These are phyloP conservation scores for Microchirus variegatus DNA, from an alignment of 2,797 vertebrate genomes.

Conservation along the genomic window DNA sequence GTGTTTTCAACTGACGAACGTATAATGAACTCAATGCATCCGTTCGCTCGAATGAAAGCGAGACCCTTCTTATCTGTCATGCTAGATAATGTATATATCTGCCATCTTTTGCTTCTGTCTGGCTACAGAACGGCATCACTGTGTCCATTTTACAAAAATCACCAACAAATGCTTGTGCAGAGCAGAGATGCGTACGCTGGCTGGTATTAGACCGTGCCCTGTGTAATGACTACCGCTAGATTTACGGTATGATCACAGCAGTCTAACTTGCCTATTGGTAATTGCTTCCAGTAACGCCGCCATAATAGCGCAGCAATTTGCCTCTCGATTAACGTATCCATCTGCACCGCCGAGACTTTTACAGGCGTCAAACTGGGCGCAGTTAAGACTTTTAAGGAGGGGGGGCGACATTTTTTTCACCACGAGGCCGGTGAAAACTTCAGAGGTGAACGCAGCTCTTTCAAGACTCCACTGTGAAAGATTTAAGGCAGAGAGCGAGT, in stretches of 20 bases:
- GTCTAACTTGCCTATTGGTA: constrained; percentile 52
- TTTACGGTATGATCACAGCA: constrained; percentile 55
- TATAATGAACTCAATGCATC: constrained; percentile 40
- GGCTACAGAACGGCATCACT: constrained; percentile 27
- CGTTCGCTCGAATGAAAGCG: constrained; percentile 28
- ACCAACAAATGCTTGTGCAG: constrained; percentile 26
- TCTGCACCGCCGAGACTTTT: constrained; percentile 64
- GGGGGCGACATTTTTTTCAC: constrained; percentile 61
- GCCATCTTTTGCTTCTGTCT: constrained; percentile 44
- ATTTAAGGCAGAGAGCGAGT: constrained; percentile 52
- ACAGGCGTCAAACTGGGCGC: constrained; percentile 68
- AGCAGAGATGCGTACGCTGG: constrained; percentile 18
- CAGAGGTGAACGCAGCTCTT: constrained; percentile 47
- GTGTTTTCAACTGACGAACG: not conserved
- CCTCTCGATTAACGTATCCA: constrained; percentile 67
- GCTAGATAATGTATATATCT: constrained; percentile 39
- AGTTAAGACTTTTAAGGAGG: constrained; percentile 60
- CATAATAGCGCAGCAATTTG: constrained; percentile 64
- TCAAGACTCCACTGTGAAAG: constrained; percentile 47
- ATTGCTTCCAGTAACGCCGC: constrained; percentile 67
- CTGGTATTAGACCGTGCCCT: constrained; percentile 31
- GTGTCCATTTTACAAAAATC: constrained; percentile 45
- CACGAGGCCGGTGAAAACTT: constrained; percentile 48
- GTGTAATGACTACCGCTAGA: constrained; percentile 38
- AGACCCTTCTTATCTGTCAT: constrained; percentile 28